Percentiles rank a stretch among this genome's conserved stretches.
Conservation (phyloP, 2,888 invertebrate genomes). For the Drosophila phalerata region DNA sequence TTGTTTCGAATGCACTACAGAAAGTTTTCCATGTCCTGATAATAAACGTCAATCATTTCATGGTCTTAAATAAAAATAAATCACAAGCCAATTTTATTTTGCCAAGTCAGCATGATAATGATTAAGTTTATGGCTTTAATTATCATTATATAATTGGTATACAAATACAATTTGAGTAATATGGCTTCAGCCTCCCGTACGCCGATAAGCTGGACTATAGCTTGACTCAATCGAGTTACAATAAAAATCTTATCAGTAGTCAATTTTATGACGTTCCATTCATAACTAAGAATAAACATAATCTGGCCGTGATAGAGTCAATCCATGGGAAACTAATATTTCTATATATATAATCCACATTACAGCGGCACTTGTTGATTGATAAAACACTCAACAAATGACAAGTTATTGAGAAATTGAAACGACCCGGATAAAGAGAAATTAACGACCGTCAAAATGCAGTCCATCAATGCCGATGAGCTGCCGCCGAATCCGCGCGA, state of each 20-base stretch:
- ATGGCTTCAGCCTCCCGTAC: not conserved
- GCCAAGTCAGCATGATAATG: slow-evolving; percentile 41
- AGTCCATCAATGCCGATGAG: slow-evolving; percentile 84
- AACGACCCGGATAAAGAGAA: slow-evolving; percentile 43
- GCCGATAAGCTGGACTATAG: slow-evolving; percentile 8
- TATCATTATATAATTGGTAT: slow-evolving; percentile 9
- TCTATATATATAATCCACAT: slow-evolving; percentile 21
- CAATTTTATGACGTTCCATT: slow-evolving; percentile 1
- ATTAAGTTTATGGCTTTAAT: slow-evolving; percentile 16
- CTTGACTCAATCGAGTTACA: slow-evolving; percentile 12
- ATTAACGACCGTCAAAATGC: slow-evolving; percentile 74
- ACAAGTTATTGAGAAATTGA: slow-evolving; percentile 46
- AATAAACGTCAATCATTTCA: slow-evolving; percentile 20
- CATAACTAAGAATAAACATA: not conserved
- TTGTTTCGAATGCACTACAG: not conserved
- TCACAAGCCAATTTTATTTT: not conserved
- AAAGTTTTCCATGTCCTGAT: slow-evolving; percentile 1
- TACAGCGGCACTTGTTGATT: slow-evolving; percentile 53
- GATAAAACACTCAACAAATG: slow-evolving; percentile 54
- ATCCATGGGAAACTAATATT: slow-evolving; percentile 4
- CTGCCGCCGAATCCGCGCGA: slow-evolving; percentile 87
- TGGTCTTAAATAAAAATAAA: slow-evolving; percentile 15
- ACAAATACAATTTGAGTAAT: slow-evolving; percentile 5
- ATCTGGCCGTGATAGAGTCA: not conserved
- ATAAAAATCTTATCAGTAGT: slow-evolving; percentile 26